These are phyloP conservation scores for Monochamus saltuarius DNA, from an alignment of 1,140 invertebrate genomes.

Conservation along the genomic window DNA sequence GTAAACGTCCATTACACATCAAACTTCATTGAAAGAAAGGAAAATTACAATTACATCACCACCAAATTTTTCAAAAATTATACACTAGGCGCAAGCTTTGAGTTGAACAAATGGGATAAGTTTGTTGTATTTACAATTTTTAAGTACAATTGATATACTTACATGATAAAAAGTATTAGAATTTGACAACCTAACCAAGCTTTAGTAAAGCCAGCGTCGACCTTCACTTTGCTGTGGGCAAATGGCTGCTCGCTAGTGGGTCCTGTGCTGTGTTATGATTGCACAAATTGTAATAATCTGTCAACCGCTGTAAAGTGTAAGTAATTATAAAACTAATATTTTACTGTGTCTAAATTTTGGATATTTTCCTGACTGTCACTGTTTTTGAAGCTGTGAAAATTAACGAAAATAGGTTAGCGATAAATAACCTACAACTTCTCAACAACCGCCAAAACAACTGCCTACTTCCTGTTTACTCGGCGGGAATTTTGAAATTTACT, in stretches of 20 bases:
- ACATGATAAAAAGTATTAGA: slow-evolving; percentile 29
- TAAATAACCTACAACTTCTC: slow-evolving; percentile 44
- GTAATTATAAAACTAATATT: slow-evolving; percentile 5
- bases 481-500: slow-evolving; percentile 28
- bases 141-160: slow-evolving; percentile 29
- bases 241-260: slow-evolving; percentile 42
- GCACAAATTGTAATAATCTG: slow-evolving; percentile 9
- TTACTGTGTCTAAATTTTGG: background rate
- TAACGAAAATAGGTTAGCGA: slow-evolving; percentile 42
- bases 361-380: slow-evolving; percentile 1
- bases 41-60: slow-evolving; percentile 45
- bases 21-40: slow-evolving; percentile 32
- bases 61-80: slow-evolving; percentile 1
- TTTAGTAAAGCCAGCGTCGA: slow-evolving; percentile 44
- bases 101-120: no score
- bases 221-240: slow-evolving; percentile 41
- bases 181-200: slow-evolving; percentile 46
- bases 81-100: no score
- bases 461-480: slow-evolving; percentile 12
- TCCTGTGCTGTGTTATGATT: slow-evolving; percentile 2
- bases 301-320: background rate
- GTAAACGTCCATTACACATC: slow-evolving; percentile 41
- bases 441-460: slow-evolving; percentile 43
- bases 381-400: slow-evolving; percentile 25
- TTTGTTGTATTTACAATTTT: background rate